Percentiles rank a stretch among this genome's conserved stretches.
Evolutionary conservation across 1,140 invertebrate species (phyloP).

Genomic region (Nebria ingens): DNA sequence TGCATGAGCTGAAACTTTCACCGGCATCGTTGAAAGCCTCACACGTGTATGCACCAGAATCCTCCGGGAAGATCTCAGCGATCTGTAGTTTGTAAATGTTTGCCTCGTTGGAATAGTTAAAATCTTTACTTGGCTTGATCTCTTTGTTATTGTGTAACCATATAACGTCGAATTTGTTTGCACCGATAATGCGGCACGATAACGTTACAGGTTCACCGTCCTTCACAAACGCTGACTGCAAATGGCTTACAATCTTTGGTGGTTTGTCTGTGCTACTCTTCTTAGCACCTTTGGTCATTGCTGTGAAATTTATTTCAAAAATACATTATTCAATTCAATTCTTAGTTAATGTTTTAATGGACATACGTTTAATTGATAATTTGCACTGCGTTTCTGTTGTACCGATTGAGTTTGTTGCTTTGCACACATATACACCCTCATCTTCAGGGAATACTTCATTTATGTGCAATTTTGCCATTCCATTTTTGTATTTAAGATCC

Average conservation of each 20-base stretch:
- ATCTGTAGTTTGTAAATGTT: conserved; percentile 86
- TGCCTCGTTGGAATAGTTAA: conserved; percentile 82
- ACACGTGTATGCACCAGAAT: conserved; percentile 87
- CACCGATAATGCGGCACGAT: conserved; percentile 75
- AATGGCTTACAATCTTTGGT: conserved; percentile 74
- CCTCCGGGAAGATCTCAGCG: conserved; percentile 90
- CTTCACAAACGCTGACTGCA: conserved; percentile 65
- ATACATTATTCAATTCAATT: conserved; percentile 4
- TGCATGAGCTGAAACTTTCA: conserved; percentile 85
- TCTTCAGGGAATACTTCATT: conserved; percentile 91
- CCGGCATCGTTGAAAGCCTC: conserved; percentile 93
- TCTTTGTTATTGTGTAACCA: conserved; percentile 97
- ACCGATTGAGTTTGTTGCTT: conserved; percentile 83
- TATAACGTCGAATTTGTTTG: conserved; percentile 81
- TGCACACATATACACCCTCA: conserved; percentile 78
- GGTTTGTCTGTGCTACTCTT: conserved; percentile 54
- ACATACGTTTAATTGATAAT: conserved; percentile 73
- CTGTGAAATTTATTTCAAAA: conserved; percentile 36
- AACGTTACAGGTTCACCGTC: conserved; percentile 80
- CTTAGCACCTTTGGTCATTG: conserved; percentile 45
- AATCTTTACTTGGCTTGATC: conserved; percentile 93
- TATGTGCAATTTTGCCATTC: conserved; percentile 73
- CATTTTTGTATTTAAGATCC: conserved; percentile 83
- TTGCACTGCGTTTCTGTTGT: conserved; percentile 70
- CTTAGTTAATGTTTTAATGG: conserved; percentile 9